phyloP scores from a whole-genome alignment of 2,888 invertebrate species.

The Eupeodes latifasciatus region DNA sequence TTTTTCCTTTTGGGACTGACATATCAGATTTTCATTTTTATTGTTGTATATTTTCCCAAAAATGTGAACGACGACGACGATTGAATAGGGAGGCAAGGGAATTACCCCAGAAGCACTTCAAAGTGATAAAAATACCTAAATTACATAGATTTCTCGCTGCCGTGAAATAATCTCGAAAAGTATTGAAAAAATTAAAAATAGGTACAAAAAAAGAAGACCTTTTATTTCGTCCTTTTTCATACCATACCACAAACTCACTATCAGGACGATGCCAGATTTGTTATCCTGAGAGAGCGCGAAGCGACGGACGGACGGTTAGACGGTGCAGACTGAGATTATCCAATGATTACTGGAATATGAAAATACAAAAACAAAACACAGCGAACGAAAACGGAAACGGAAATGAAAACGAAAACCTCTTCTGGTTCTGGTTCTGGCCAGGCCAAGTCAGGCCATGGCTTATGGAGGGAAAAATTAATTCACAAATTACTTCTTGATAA shows the following conservation, averaged over 20 bases:
- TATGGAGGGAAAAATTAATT: slow-evolving; percentile 67
- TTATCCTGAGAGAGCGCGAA: slow-evolving; percentile 2
- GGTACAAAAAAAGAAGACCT: neutral
- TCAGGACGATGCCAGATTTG: slow-evolving; percentile 35
- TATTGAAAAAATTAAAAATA: slow-evolving; percentile 35
- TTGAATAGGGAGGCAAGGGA: neutral
- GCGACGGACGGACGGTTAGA: neutral
- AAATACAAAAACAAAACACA: slow-evolving; percentile 9
- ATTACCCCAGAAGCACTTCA: slow-evolving; percentile 6
- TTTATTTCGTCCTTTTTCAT: slow-evolving; percentile 33
- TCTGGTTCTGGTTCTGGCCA: neutral
- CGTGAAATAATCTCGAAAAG: slow-evolving; percentile 43
- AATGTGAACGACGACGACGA: slow-evolving; percentile 6
- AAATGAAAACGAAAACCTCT: neutral
- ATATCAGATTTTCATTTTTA: slow-evolving; percentile 45
- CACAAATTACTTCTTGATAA: slow-evolving; percentile 75
- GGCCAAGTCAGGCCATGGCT: slow-evolving; percentile 3
- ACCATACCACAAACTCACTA: neutral
- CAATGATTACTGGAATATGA: slow-evolving; percentile 66
- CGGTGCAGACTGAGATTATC: slow-evolving; percentile 58
- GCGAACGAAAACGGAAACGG: neutral
- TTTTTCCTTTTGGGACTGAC: slow-evolving; percentile 3
- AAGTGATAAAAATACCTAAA: slow-evolving; percentile 66
- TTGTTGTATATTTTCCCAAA: slow-evolving; percentile 1
- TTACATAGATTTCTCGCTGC: slow-evolving; percentile 51